Base-by-base conservation (phyloP, 2,888 invertebrate species). In the Cheilosia urbana region DNA sequence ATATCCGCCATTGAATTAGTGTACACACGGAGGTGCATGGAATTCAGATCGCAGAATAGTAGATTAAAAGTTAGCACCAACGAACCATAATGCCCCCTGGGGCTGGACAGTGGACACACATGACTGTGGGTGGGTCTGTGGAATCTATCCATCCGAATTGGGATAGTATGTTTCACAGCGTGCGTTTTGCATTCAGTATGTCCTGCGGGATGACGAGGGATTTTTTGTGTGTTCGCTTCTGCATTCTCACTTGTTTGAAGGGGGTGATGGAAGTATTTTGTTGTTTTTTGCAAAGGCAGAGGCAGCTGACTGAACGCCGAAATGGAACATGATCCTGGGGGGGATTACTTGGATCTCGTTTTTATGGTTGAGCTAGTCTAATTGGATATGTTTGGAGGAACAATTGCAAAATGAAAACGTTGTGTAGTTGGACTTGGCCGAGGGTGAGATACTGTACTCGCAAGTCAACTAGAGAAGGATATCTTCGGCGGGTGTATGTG, bases 341-440 rank as follows among this genome's bases (percentile, higher is more conserved):
- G 37, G 17, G 81, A 85, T 85, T 85, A 85, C 85, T 71, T 60
- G 81, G 62, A 76, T 68, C 77, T 87, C 82, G 82, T 77, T 82
- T 81, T 87, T 82, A 87, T 87, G 78, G 87, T 87, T 87, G 72
- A 87, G 76, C 82, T 78, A 63, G 73, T 82, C 87, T 82, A 87
- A 87, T 87, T 87, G 87, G 82, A 82, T 81, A 73, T 85, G 76
- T 85, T 85, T 66, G 85, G 81, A 72, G 72, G 71, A 77, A 82
- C 81, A 68, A 77, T 72, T 81, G 66, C 62, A 57, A 82, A 81
- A 66, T 63, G 62, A 42, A 85, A 81, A 66, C 76, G 21, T 69
- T 63, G 69, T 55, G 49, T 45, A 75, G 47, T 72, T 37, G 71
- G 49, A 19, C 45, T 34, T 40, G 17, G 4, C 11, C 5, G 21